Conservation (phyloP, 1,140 invertebrate genomes). For the Panagrolaimus sp. region DNA sequence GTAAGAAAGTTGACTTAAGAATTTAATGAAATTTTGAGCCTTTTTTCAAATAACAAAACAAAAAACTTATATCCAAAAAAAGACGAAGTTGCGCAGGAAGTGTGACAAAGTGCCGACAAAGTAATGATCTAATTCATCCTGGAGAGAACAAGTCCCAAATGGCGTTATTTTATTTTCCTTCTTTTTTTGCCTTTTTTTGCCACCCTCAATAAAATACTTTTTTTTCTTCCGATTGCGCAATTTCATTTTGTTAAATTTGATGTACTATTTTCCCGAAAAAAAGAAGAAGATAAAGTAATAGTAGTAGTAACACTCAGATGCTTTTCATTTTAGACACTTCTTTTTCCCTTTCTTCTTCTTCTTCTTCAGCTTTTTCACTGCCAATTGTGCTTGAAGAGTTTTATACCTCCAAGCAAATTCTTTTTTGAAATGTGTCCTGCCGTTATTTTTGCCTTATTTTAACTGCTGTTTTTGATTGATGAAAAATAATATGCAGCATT, state of each 20-base stretch:
- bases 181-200: neutral
- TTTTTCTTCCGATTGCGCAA: constrained; percentile 10
- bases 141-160: neutral
- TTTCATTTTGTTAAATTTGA: constrained; percentile 8
- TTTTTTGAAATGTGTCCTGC: too few relatives aligned
- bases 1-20: neutral
- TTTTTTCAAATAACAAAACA: neutral
- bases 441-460: too few relatives aligned
- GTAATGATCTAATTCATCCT: constrained; percentile 13
- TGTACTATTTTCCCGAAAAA: too few relatives aligned
- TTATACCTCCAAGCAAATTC: too few relatives aligned
- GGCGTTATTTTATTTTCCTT: constrained; percentile 1
- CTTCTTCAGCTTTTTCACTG: too few relatives aligned
- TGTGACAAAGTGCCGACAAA: constrained; percentile 11
- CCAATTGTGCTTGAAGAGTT: too few relatives aligned
- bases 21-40: constrained; percentile 12
- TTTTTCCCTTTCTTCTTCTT: too few relatives aligned
- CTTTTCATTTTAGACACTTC: too few relatives aligned
- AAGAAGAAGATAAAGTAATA: too few relatives aligned
- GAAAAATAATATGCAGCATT: too few relatives aligned
- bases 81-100: constrained; percentile 13
- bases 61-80: neutral
- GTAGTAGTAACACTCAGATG: too few relatives aligned
- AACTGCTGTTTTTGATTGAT: too few relatives aligned
- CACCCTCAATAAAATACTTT: neutral